Evolutionary conservation across 2,797 vertebrate genomes (phyloP).

Genomic region (Sphenodon punctatus): DNA sequence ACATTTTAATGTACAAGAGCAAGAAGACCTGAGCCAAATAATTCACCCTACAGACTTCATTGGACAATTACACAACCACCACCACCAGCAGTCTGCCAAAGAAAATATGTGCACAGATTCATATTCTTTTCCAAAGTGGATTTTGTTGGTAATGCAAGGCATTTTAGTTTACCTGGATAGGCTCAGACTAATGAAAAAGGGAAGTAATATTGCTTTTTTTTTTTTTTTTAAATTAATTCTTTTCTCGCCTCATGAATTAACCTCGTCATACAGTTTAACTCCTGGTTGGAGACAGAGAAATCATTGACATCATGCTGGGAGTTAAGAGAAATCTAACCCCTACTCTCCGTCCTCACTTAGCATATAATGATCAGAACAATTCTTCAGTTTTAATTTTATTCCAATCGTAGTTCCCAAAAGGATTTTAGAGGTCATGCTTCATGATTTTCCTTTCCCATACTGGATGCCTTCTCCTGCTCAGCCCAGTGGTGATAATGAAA

Average conservation of each 20-base stretch:
- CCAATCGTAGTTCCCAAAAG: no score
- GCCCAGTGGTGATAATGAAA: no score
- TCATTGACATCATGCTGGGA: background rate
- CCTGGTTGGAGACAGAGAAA: background rate
- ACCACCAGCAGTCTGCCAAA: conserved; percentile 53
- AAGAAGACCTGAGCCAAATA: background rate
- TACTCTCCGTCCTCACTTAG: accelerated
- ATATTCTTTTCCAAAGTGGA: conserved; percentile 37
- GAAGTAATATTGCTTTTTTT: conserved; percentile 21
- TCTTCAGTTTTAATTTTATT: background rate
- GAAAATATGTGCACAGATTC: conserved; percentile 17
- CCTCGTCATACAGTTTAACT: background rate
- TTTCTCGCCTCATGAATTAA: conserved; percentile 11
- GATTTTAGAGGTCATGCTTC: background rate
- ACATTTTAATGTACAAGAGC: conserved; percentile 8
- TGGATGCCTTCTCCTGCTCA: no score
- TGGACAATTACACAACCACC: background rate
- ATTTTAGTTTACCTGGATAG: conserved; percentile 69
- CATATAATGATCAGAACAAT: accelerated
- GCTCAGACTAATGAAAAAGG: conserved; percentile 56
- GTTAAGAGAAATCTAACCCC: background rate
- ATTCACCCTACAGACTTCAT: background rate
- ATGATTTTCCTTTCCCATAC: background rate
- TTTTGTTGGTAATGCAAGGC: conserved; percentile 22
- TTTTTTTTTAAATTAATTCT: conserved; percentile 40